Evolutionary conservation across 2,797 vertebrate species (phyloP).

Genomic region (Clarias platycephalus): DNA sequence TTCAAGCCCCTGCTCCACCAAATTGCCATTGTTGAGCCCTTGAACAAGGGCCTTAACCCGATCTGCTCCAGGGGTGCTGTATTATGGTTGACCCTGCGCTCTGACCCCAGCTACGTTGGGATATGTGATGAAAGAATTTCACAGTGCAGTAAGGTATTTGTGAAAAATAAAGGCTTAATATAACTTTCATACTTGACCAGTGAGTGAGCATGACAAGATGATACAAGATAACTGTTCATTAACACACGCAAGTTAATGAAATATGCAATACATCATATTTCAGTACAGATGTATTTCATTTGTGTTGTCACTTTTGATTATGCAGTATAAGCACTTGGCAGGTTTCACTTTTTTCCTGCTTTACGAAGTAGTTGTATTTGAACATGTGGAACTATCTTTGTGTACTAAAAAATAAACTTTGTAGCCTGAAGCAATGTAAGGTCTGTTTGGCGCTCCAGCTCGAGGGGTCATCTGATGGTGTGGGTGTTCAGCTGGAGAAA

Average conservation of each 20-base stretch:
- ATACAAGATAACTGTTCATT: neutral
- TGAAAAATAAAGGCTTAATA: too few species aligned
- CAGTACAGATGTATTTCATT: neutral
- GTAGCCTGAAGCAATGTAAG: neutral
- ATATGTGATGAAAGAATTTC: too few species aligned
- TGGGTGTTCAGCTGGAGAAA: conserved; percentile 39
- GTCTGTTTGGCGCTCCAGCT: conserved; percentile 33
- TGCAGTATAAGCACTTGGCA: neutral
- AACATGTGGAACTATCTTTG: neutral
- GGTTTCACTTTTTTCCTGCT: neutral
- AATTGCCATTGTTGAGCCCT: too few species aligned
- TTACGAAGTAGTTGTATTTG: neutral
- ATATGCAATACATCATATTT: neutral
- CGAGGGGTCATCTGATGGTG: conserved; percentile 34
- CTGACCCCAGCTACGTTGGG: too few species aligned
- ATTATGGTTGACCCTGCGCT: too few species aligned
- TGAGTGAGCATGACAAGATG: neutral
- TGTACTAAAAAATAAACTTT: neutral
- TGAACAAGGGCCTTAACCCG: too few species aligned
- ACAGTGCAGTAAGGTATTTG: too few species aligned
- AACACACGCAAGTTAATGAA: neutral
- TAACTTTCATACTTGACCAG: neutral
- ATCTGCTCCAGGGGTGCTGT: too few species aligned
- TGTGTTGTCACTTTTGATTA: neutral
- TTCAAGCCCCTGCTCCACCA: too few species aligned